Conservation (phyloP, 2,888 invertebrate species). For the Hirtodrosophila trivittata region DNA sequence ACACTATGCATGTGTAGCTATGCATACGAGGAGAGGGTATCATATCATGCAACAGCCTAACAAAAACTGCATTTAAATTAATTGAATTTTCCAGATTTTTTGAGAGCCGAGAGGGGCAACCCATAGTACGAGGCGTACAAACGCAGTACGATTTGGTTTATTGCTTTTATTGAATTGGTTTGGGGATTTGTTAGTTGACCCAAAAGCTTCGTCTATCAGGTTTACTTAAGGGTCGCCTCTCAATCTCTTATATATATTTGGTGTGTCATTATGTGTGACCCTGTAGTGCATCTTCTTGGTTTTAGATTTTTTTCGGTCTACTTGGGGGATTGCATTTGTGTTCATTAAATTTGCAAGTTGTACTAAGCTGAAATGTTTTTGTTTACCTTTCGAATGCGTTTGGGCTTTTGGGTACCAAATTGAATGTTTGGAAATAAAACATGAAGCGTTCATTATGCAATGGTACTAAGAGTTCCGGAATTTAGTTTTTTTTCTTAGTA, state of each 20-base stretch:
- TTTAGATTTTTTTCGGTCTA: slow-evolving; percentile 12
- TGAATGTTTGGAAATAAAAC: slow-evolving; percentile 41
- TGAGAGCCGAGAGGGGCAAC: background rate
- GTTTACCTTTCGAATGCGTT: slow-evolving; percentile 55
- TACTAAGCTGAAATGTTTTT: slow-evolving; percentile 69
- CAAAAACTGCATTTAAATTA: slow-evolving; percentile 77
- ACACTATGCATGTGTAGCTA: too few relatives aligned
- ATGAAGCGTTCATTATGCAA: slow-evolving; percentile 18
- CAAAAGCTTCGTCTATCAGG: slow-evolving; percentile 45
- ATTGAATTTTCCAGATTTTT: slow-evolving; percentile 68
- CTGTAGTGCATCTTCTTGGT: slow-evolving; percentile 26
- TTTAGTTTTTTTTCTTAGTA: background rate
- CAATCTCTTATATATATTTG: slow-evolving; percentile 56
- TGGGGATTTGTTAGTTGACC: slow-evolving; percentile 69
- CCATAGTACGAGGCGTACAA: background rate
- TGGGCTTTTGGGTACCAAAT: slow-evolving; percentile 35
- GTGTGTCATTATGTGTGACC: slow-evolving; percentile 44
- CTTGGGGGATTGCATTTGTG: slow-evolving; percentile 49
- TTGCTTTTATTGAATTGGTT: slow-evolving; percentile 79
- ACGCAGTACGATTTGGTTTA: slow-evolving; percentile 35
- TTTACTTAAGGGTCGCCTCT: slow-evolving; percentile 61
- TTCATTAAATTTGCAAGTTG: slow-evolving; percentile 76
- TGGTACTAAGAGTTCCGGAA: background rate
- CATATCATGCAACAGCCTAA: slow-evolving; percentile 33
- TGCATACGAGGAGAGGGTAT: background rate